Conservation (phyloP, 2,888 invertebrate genomes). For the Plagodis pulveraria region DNA sequence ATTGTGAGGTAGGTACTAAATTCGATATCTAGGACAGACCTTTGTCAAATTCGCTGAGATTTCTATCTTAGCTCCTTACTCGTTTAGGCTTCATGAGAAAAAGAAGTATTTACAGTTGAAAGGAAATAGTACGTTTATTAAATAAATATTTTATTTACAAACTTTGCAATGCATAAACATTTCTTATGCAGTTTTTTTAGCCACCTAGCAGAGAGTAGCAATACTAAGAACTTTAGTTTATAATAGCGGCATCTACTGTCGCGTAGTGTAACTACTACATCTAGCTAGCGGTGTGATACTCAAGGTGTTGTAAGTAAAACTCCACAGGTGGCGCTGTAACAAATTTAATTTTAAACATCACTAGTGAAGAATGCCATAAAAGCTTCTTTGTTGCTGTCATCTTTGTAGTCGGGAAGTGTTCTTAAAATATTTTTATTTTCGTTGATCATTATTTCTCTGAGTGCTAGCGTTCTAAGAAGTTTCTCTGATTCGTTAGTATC, state of each 20-base stretch:
- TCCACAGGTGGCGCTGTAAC: slow-evolving; percentile 19
- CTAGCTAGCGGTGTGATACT: background rate
- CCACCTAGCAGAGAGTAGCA: slow-evolving; percentile 23
- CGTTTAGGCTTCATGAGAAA: no score
- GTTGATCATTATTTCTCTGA: slow-evolving; percentile 63
- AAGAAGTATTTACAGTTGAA: no score
- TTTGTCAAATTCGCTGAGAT: no score
- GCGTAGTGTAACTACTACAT: slow-evolving; percentile 18
- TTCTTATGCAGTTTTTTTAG: background rate
- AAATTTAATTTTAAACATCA: slow-evolving; percentile 2
- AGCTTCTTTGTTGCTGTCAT: background rate
- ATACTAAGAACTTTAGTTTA: background rate
- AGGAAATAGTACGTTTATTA: no score
- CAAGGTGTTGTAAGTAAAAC: background rate
- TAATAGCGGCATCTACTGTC: slow-evolving; percentile 24
- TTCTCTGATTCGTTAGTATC: slow-evolving; percentile 62
- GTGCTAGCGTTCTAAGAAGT: slow-evolving; percentile 62
- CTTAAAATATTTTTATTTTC: slow-evolving; percentile 25
- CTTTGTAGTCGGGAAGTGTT: slow-evolving; percentile 18
- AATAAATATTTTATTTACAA: no score
- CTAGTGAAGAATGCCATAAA: slow-evolving; percentile 18
- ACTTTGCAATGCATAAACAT: no score
- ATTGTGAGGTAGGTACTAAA: no score
- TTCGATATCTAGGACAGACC: no score
- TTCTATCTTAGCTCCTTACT: no score